Evolutionary conservation across 2,113 vertebrate species (phyloP), one percentile per base, ranked within the genome.

Genomic region (Erythrolamprus reginae): DNA sequence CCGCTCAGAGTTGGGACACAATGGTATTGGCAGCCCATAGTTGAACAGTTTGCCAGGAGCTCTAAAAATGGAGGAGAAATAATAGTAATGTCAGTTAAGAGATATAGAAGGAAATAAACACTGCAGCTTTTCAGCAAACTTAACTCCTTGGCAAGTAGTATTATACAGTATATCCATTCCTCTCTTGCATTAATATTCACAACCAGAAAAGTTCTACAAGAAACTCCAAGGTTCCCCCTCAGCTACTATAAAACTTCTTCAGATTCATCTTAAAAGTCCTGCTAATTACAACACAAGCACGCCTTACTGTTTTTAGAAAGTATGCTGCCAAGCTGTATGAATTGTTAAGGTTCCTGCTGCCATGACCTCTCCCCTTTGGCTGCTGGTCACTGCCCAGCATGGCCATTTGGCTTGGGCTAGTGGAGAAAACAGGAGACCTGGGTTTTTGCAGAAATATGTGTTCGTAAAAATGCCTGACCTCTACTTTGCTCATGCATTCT

Each of bases 1-100:
- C 98, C 98, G 0, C 91, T 95, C 38, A 97, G 96, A 0, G 98
- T 99, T 0, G 98, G 97, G 4, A 98, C 98, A 5, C 99, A 99
- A 93, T 98, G 96, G 94, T 98, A 97, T 95, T 98, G 97, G 96
- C 99, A 99, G 47, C 90, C 95, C 95, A 97, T 94, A 0, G 94
- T 95, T 1, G 97, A 97, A 95, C 99, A 99, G 96, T 97, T 98
- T 56, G 95, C 93, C 42, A 95, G 89, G 70, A 96, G 96, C 21
- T 98, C 98, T 99, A 95, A 0, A 53, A 53, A 88, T n/a, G n/a
- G n/a, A 24, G 26, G 93, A 8, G 12, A 4, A 8, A 9, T 10
- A 10, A 3, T 9, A 8, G 85, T 23, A 82, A 13, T 0, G n/a
- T 93, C 91, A 92, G 2, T 50, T 56, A 17, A 77, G 45, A 17